Evolutionary conservation across 1,140 invertebrate species (phyloP).

Genomic region (Protaetia brevitarsis): DNA sequence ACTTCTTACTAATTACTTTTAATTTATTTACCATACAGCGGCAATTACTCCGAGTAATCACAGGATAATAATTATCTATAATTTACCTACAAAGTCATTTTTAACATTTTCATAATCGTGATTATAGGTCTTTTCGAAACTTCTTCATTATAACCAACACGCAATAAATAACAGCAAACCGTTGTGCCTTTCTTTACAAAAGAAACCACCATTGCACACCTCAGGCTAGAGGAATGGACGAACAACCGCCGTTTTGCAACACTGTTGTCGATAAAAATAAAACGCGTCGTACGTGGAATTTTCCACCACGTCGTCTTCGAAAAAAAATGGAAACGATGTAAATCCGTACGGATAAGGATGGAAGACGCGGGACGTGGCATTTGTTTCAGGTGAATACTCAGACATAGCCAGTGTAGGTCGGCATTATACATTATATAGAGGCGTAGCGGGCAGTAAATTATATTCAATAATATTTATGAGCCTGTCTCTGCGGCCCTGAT

Average conservation of each 20-base stretch:
- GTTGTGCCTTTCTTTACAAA: background rate
- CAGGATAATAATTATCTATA: background rate
- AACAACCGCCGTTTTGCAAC: background rate
- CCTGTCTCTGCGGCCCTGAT: conserved; percentile 36
- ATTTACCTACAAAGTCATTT: background rate
- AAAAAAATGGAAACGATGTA: background rate
- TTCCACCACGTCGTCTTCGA: too few relatives aligned
- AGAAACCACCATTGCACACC: background rate
- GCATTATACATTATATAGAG: conserved; percentile 38
- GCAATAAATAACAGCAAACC: conserved; percentile 5
- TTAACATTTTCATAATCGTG: background rate
- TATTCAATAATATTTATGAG: conserved; percentile 44
- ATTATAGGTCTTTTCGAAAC: conserved; percentile 1
- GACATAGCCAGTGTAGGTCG: conserved; percentile 29
- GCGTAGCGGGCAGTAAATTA: conserved; percentile 41
- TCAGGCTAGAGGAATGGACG: background rate
- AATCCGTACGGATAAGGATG: background rate
- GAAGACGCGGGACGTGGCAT: background rate
- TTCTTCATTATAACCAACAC: background rate
- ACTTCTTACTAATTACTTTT: background rate
- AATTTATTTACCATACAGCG: background rate
- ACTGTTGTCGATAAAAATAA: too few relatives aligned
- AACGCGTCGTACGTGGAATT: too few relatives aligned
- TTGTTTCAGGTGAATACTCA: conserved; percentile 15
- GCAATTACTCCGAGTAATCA: background rate